Percentiles rank a stretch among this genome's conserved stretches.
phyloP scores from a whole-genome alignment of 1,140 invertebrate species.

The Micrasema longulum region DNA sequence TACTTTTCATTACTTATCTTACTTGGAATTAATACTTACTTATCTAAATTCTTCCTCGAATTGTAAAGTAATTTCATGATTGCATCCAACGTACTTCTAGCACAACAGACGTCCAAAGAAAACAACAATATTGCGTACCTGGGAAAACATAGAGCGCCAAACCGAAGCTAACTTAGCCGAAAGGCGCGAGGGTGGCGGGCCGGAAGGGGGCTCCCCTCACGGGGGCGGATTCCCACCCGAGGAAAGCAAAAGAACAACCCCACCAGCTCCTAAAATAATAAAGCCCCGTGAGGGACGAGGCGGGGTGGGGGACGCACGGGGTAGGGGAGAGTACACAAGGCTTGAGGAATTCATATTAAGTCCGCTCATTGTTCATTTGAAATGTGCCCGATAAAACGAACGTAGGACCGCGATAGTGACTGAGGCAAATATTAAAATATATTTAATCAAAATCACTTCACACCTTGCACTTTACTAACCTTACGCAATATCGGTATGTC shows the following conservation, averaged over 20 bases:
- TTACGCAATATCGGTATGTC: too few relatives aligned
- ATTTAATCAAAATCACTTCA: too few relatives aligned
- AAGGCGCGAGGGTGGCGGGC: background rate
- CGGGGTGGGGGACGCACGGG: slow-evolving; percentile 8
- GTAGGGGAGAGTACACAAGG: slow-evolving; percentile 23
- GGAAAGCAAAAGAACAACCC: slow-evolving; percentile 46
- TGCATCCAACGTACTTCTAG: slow-evolving; percentile 6
- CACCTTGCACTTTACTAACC: too few relatives aligned
- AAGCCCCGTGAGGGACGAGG: slow-evolving; percentile 43
- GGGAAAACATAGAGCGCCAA: slow-evolving; percentile 36
- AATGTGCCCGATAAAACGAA: slow-evolving; percentile 45
- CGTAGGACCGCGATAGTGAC: too few relatives aligned
- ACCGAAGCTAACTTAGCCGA: slow-evolving; percentile 28
- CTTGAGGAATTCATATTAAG: slow-evolving; percentile 53
- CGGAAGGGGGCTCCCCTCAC: background rate
- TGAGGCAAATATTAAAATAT: too few relatives aligned
- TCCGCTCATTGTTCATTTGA: slow-evolving; percentile 52
- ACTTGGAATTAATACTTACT: too few relatives aligned
- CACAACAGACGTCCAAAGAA: slow-evolving; percentile 34
- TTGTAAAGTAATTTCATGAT: slow-evolving; percentile 16
- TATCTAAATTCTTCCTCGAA: too few relatives aligned
- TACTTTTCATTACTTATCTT: too few relatives aligned
- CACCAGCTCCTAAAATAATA: slow-evolving; percentile 48
- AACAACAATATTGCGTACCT: slow-evolving; percentile 42
- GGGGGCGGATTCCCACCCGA: slow-evolving; percentile 21